Evolutionary conservation across 2,888 invertebrate species (phyloP), one percentile per base, ranked within the genome.

Genomic region (Standfussiana lucernea): DNA sequence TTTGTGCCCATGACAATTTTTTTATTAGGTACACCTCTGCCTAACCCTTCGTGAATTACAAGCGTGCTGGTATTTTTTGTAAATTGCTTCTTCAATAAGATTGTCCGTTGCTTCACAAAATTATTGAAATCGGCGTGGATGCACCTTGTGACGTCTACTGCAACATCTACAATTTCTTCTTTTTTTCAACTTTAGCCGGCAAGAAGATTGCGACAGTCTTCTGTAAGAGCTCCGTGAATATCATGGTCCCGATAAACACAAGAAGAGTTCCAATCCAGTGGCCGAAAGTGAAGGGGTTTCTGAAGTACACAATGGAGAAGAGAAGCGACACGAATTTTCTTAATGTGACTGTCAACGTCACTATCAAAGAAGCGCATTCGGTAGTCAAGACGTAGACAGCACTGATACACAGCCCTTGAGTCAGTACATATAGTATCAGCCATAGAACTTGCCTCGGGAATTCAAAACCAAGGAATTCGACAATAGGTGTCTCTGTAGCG

Each of bases 231-330:
- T 99, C 99, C 0, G 99, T 98, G 92, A 99, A 99, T 89, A 99
- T 97, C 77, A 99, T 95, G 0, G 99, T 99, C 7, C 99, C 99
- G 3, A 98, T 94, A 93, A 99, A 99, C 1, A 99, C 99, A 64
- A 99, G 95, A 2, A 97, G 90, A 0, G 99, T 99, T 10, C 99
- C 99, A 59, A 98, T 90, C 99, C 99, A 99, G 93, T 99, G 99
- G 66, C 97, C 97, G 0, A 97, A 15, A 0, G 99, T 99, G 92
- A 99, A 99, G 0, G 99, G 98, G 97, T 99, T 99, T 89, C 98
- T 97, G 93, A 99, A 99, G 94, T 99, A 99, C 69, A 99, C 89
- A 87, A 99, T 99, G 0, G 99, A 99, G 92, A 99, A 98, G n/a
- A 99, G 94, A 56, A 99, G 96, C 0, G 99, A 99, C 50, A 99